Percentiles rank a stretch among this genome's conserved stretches.
These are phyloP conservation scores for Eurois occulta DNA, from an alignment of 2,888 invertebrate species.

Conservation along the genomic window DNA sequence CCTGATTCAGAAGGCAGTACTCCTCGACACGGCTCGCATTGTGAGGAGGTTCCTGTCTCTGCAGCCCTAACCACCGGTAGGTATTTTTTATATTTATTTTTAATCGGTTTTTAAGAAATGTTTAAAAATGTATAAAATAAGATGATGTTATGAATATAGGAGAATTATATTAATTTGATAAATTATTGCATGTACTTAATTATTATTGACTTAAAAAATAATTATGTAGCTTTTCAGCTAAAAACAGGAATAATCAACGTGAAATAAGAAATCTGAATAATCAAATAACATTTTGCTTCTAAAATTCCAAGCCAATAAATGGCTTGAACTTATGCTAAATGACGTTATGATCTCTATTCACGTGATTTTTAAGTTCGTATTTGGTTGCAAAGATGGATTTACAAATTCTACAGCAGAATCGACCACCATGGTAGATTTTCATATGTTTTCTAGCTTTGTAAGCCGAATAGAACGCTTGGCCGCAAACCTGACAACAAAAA, in stretches of 20 bases:
- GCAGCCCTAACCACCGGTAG: too few relatives aligned
- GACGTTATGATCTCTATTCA: conserved; percentile 76
- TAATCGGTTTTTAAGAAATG: too few relatives aligned
- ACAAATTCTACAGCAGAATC: conserved; percentile 81
- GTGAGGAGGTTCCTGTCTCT: too few relatives aligned
- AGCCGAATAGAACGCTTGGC: conserved; percentile 79
- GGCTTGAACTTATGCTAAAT: conserved; percentile 70
- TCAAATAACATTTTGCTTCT: not conserved
- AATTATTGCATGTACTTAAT: conserved; percentile 21
- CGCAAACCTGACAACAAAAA: conserved; percentile 80
- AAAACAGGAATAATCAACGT: conserved; percentile 3
- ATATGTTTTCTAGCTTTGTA: conserved; percentile 77
- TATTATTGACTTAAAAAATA: conserved; percentile 14
- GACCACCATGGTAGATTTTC: conserved; percentile 81
- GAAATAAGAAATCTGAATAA: conserved; percentile 3
- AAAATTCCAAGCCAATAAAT: conserved; percentile 31
- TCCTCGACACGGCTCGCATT: too few relatives aligned
- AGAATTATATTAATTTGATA: conserved; percentile 5
- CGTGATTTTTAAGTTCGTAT: conserved; percentile 78
- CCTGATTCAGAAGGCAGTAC: too few relatives aligned
- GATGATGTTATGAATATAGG: too few relatives aligned
- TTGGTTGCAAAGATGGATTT: conserved; percentile 77
- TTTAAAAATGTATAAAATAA: too few relatives aligned
- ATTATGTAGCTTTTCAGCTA: conserved; percentile 5
- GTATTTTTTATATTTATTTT: too few relatives aligned